Base-by-base conservation (phyloP, 2,797 vertebrate genomes). In the Leuciscus waleckii region DNA sequence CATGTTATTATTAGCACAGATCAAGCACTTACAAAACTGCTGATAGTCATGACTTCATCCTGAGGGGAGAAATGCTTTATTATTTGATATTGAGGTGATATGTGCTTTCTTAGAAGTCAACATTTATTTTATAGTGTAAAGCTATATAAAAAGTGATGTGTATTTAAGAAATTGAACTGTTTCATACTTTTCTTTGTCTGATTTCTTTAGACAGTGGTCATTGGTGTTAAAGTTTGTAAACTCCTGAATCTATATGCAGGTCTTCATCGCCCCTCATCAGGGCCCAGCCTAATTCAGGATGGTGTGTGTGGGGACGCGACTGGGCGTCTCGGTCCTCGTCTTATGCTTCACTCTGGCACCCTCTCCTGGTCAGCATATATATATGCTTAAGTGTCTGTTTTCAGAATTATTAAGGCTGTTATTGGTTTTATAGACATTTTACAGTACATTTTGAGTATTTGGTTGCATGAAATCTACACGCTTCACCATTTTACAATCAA, bases 291-390 rank as follows among this genome's bases (percentile, higher is more conserved):
- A 8, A 85, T 58, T 65, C 58, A 94, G 81, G 78, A 95, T 95
- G 94, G 46, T 37, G 83, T 70, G 56, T 82, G 37, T 85, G 26
- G 86, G 86, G 83, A 73, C 91, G 80, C 90, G 7, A 5, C 46
- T 92, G 87, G 89, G 87, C 29, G 79, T 92, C 56, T 78, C 92
- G 16, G 4, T 83, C 19, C 65, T 94, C 81, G 77, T 89, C 43
- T 86, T 95, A 51, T 93, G 89, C 90, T 88, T 87, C 75, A 11
- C 90, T 21, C 78, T 93, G 87, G 61, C 90, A 23, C 90, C 91
- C 8, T 90, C 91, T 77, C 90, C 93, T 35, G 89, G 93, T 68
- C 90, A 95, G 94, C 93, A 39, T 95, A 94, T 74, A 96, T 96
- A 88, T 96, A 94, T 82, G 93, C 93, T 86, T 96, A 91, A 95